Evolutionary conservation across 2,113 vertebrate species (phyloP), one percentile per base, ranked within the genome.

Genomic region (Poicephalus gulielmi): DNA sequence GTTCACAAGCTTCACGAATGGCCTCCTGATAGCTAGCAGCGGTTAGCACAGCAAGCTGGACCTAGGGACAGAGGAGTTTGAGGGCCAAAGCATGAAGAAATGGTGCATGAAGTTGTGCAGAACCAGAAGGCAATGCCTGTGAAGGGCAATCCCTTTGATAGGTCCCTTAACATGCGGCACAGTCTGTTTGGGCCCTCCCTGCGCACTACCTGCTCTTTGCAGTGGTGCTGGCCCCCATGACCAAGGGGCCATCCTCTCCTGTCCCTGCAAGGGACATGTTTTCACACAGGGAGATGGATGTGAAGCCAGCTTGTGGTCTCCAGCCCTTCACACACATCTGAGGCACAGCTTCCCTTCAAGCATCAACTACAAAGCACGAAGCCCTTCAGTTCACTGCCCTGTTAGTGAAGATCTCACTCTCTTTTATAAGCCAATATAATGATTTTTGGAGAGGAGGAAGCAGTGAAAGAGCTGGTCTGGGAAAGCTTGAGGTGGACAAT

Each of bases 241-340:
- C 5, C 0, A 1, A 68, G 57, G 27, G 37, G 33, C 10, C 10
- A 7, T 11, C 30, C 31, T 16, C 14, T 35, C 8, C 53, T n/a
- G 33, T 6, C 80, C 68, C 37, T 62, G n/a, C 41, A 59, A 37
- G 30, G 84, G 63, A 44, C 2, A 6, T 9, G 4, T 6, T 33
- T 53, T 12, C 3, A 0, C 2, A 0, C 0, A n/a, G 63, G 77
- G 46, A 11, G 49, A 30, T 3, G 31, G 52, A 19, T 37, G 55
- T 1, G 44, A 66, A n/a, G 64, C 7, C 53, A 30, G 43, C 22
- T 18, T 69, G 55, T 17, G 76, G 44, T 59, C 24, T 52, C 35
- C 73, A 83, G 68, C 49, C 24, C 27, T 24, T 50, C 53, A 39
- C 24, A 6, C 22, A 14, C 13, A 9, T 27, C 13, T n/a, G 50